phyloP scores from a whole-genome alignment of 92 coral and sea anemone genomes.

The Umimayanthus chanpuru region DNA sequence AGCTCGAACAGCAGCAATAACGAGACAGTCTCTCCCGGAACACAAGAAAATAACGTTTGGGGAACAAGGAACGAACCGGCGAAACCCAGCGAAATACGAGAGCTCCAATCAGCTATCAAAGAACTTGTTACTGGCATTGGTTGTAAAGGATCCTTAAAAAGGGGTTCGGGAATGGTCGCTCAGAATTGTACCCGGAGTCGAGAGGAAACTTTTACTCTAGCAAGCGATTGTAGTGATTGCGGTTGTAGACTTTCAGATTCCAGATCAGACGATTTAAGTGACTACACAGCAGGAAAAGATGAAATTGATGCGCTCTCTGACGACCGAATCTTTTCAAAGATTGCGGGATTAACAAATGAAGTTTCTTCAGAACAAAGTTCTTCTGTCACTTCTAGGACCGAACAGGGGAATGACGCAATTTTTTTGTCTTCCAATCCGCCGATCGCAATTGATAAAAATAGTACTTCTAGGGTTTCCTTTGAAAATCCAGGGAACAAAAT shows the following conservation, averaged over 20 bases:
- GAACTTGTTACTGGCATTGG: conserved; percentile 32
- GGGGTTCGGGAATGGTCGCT: neutral
- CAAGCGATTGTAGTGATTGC: conserved; percentile 15
- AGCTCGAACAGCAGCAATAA: conserved; percentile 32
- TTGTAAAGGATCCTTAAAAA: neutral
- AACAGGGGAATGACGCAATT: neutral
- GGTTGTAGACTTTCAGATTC: conserved; percentile 5
- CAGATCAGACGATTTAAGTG: conserved; percentile 19
- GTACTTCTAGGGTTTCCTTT: neutral
- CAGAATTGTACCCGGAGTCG: conserved; percentile 6
- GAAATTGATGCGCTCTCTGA: conserved; percentile 18
- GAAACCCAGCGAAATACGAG: conserved; percentile 25
- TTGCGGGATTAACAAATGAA: conserved; percentile 32
- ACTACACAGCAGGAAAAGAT: conserved; percentile 24
- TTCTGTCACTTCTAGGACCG: neutral
- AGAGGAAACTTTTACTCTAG: conserved; percentile 5
- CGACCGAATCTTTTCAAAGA: conserved; percentile 38
- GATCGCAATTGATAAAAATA: neutral
- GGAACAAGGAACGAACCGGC: conserved; percentile 32
- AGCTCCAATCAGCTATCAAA: conserved; percentile 35
- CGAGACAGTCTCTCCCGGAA: conserved; percentile 2
- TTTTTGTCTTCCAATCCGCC: neutral
- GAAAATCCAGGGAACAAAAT: neutral
- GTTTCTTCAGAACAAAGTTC: neutral
- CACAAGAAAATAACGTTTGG: neutral